Conservation (phyloP, 2,113 vertebrate genomes). For the Chamaea fasciata region DNA sequence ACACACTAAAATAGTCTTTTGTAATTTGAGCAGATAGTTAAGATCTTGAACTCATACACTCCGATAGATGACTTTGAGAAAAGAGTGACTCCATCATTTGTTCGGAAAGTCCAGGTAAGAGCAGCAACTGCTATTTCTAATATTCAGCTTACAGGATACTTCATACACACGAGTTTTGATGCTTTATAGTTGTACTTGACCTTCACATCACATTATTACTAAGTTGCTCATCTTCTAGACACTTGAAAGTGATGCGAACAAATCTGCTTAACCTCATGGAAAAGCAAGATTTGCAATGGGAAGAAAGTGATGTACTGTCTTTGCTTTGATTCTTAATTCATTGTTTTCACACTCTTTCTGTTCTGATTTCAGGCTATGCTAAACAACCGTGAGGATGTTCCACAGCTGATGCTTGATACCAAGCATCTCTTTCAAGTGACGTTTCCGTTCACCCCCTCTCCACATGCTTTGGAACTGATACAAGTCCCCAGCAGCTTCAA, state of each 20-base stretch:
- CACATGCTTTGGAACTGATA: conserved; percentile 87
- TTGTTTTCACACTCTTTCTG: neutral
- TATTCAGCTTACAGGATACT: neutral
- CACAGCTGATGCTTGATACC: conserved; percentile 88
- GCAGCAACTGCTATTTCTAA: neutral
- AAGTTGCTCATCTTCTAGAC: neutral
- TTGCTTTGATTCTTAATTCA: neutral
- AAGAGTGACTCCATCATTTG: conserved; percentile 88
- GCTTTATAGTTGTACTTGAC: neutral
- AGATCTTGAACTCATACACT: conserved; percentile 96
- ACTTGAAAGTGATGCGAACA: neutral
- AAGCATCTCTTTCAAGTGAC: conserved; percentile 92
- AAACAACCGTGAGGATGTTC: conserved; percentile 78
- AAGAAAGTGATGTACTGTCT: neutral
- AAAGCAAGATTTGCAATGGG: neutral
- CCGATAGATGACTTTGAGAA: conserved; percentile 98
- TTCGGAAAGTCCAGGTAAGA: conserved; percentile 93
- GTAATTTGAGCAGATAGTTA: conserved; percentile 82
- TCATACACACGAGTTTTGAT: neutral
- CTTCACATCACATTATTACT: neutral
- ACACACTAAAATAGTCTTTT: neutral
- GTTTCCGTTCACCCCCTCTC: conserved; percentile 87
- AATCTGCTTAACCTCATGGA: neutral
- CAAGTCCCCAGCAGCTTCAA: conserved; percentile 91
- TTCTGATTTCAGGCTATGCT: conserved; percentile 80